phyloP scores from a whole-genome alignment of 2,113 vertebrate species.

The Trichomycterus rosablanca region DNA sequence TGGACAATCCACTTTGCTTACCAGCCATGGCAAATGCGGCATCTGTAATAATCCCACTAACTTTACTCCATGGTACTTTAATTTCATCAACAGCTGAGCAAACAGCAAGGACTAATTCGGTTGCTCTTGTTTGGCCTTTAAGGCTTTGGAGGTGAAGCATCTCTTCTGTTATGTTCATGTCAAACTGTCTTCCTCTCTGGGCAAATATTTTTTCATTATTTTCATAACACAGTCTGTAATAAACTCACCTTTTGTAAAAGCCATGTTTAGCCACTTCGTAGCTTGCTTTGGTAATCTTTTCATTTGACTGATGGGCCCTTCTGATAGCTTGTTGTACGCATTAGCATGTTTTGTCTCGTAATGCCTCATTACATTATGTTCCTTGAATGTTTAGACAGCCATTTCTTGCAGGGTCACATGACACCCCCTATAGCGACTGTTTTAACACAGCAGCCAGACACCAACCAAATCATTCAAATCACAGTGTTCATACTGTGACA shows the following conservation, averaged over 20 bases:
- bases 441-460: too few relatives aligned
- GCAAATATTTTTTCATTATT: too few relatives aligned
- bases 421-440: too few relatives aligned
- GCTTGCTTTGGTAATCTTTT: slow-evolving; percentile 38
- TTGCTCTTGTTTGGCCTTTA: slow-evolving; percentile 7
- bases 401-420: too few relatives aligned
- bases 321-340: slow-evolving; percentile 31
- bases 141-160: slow-evolving; percentile 41
- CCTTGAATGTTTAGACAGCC: too few relatives aligned
- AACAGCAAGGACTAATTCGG: not conserved
- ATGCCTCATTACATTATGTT: slow-evolving; percentile 24
- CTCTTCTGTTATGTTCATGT: slow-evolving; percentile 33
- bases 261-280: slow-evolving; percentile 43
- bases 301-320: too few relatives aligned
- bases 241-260: slow-evolving; percentile 45
- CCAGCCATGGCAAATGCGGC: slow-evolving; percentile 1
- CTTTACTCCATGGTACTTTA: slow-evolving; percentile 7
- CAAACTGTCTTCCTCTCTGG: not conserved
- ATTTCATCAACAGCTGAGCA: not conserved
- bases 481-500: too few relatives aligned
- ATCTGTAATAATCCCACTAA: not conserved
- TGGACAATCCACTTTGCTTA: slow-evolving; percentile 33
- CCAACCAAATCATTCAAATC: too few relatives aligned
- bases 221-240: slow-evolving; percentile 30
- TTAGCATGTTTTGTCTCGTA: too few relatives aligned